Evolutionary conservation across 1,140 invertebrate genomes (phyloP), one percentile per base, ranked within the genome.

Genomic region (Prorops nasuta): DNA sequence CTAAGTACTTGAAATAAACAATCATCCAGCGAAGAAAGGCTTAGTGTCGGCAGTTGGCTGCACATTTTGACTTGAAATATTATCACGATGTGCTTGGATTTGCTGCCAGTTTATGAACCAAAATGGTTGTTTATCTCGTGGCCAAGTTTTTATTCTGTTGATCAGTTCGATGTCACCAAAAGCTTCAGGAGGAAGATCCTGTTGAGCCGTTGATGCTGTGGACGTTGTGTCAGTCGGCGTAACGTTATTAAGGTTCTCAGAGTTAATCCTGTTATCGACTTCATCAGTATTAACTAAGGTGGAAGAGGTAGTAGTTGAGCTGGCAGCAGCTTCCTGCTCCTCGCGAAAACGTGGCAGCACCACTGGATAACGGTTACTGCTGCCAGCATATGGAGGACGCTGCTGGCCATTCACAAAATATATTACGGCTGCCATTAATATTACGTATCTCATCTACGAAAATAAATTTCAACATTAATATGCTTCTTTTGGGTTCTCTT

Each of bases 61-160:
- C 24, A 28, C 10, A 10, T 28, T 28, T 28, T 28, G 24, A 10
- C 24, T 10, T 4, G 4, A 4, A 4, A 28, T 16, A 15, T 54
- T 52, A 18, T 60, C 63, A 0, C 58, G 55, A n/a, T 67, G 60
- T 7, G 51, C 67, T 34, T 81, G 74, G 14, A 83, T 81, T 2
- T 76, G 68, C 20, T 69, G 64, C 66, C 76, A 75, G 49, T 84
- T 84, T 2, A 83, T 20, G 24, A 74, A 79, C 81, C 81, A 83
- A 53, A 82, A 83, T 0, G 82, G 82, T 52, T 72, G 70, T n/a
- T 78, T 75, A 3, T 83, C 81, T 1, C 68, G 60, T 3, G 81
- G 81, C 71, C 81, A 71, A 9, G 72, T 51, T 14, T 80, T 68
- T 2, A 83, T 64, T 21, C 76, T 63, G 38, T 82, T 75, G 1